Base-by-base conservation (phyloP, 2,888 invertebrate species). In the Coenonympha arcania region DNA sequence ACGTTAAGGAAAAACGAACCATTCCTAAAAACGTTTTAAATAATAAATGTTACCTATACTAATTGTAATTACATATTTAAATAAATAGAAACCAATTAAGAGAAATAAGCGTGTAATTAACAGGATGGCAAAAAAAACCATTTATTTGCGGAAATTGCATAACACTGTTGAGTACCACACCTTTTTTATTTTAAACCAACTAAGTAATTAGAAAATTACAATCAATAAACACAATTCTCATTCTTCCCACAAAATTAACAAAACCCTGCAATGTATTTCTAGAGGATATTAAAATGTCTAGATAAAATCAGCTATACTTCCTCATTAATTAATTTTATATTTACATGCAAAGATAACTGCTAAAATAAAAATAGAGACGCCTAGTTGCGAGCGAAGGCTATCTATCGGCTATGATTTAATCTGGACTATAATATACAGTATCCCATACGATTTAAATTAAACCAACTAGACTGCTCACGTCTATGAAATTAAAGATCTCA, bases 301-400 rank as follows among this genome's bases (percentile, higher is more conserved):
- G 41, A 47, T 48, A 40, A n/a, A n/a, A 45, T 51, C 47, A 43
- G 41, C 33, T 48, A 36, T 42, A 43, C 42, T n/a, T n/a, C n/a
- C 20, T 43, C 40, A 48, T 41, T 33, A 43, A 52, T 53, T 52
- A 50, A 33, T 51, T 31, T 48, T 40, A 44, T 40, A 45, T 55
- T 51, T 51, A 49, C 49, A 50, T 49, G 33, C 30, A 44, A 44
- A 50, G 42, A 39, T 54, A 50, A 30, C 30, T 45, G 33, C n/a
- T 52, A 48, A 54, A 54, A 56, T 54, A 46, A 56, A 52, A 56
- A 50, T 52, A 57, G 52, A 53, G 45, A 41, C 44, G 16, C n/a
- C 22, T 30, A 18, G 34, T 41, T 31, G 42, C 31, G 24, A 45
- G 43, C 41, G 54, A 54, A 54, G 50, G 51, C 48, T 50, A 54